Evolutionary conservation across 2,888 invertebrate genomes (phyloP), one percentile per base, ranked within the genome.

Genomic region (Stenichneumon culpator): DNA sequence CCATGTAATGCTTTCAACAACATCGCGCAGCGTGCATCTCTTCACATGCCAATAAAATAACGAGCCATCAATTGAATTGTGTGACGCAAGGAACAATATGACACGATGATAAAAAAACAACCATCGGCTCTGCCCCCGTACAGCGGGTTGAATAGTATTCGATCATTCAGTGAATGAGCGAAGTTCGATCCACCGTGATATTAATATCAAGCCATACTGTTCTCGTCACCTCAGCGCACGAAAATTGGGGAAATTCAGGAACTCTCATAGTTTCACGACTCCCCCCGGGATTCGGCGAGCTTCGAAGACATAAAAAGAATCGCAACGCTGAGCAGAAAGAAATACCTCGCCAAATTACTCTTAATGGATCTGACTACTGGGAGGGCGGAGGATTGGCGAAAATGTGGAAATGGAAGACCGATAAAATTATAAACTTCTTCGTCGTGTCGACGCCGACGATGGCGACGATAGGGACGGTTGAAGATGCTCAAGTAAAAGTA

Each of bases 391-490:
- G 6, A 32, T 32, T 28, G 16, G 32, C 14, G 78, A 80, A 81
- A 72, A 77, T 52, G 77, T 84, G 52, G 70, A 68, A 82, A 82
- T 84, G 84, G 84, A 79, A 82, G 84, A 88, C 88, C 90, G 90
- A 91, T 91, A 90, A 91, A 91, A 91, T 91, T 91, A 91, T 90
- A 88, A 91, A 91, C 88, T 91, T 84, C 69, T 89, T 87, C 69
- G 81, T 79, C 82, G 79, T 75, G 84, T 69, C 73, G 86, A 79
- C 83, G 86, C 83, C 81, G 57, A 60, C 57, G 80, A 77, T 80
- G 74, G 25, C 44, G 73, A 44, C 60, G 39, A 44, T 47, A 44
- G 44, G 73, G 60, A 60, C 63, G 74, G 7, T 44, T 25, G 44
- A 47, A 63, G 60, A 69, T 83, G 74, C 63, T 70, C 52, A 75